Evolutionary conservation across 2,888 invertebrate species (phyloP).

Genomic region (Himalopsyche anomala): DNA sequence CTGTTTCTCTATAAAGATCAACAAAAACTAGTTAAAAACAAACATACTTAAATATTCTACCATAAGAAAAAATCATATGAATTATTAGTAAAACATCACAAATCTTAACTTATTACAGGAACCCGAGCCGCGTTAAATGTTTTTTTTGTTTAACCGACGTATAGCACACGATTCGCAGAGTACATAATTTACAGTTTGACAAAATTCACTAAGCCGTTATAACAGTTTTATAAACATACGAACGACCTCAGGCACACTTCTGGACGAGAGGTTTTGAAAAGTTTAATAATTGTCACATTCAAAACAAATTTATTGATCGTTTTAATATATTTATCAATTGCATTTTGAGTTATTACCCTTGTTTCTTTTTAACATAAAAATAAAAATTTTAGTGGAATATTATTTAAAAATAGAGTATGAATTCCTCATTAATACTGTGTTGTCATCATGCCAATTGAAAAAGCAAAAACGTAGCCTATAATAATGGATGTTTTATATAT

Average conservation of each 20-base stretch:
- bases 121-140: background rate
- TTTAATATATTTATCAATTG: background rate
- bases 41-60: slow-evolving; percentile 45
- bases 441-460: background rate
- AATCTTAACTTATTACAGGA: background rate
- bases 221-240: slow-evolving; percentile 33
- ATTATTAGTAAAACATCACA: slow-evolving; percentile 4
- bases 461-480: slow-evolving; percentile 1
- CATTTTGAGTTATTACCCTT: background rate
- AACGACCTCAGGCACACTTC: slow-evolving; percentile 56
- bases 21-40: slow-evolving; percentile 41
- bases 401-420: background rate
- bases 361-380: background rate
- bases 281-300: slow-evolving; percentile 8
- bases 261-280: slow-evolving; percentile 52
- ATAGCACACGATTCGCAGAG: slow-evolving; percentile 34
- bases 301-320: background rate
- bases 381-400: background rate
- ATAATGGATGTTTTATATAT: background rate
- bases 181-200: slow-evolving; percentile 28
- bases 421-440: background rate
- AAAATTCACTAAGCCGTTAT: slow-evolving; percentile 26
- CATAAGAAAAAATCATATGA: slow-evolving; percentile 33
- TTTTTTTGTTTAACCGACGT: background rate
- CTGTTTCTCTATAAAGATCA: slow-evolving; percentile 51